Conservation (phyloP, 2,113 vertebrate genomes). For the Channa argus region DNA sequence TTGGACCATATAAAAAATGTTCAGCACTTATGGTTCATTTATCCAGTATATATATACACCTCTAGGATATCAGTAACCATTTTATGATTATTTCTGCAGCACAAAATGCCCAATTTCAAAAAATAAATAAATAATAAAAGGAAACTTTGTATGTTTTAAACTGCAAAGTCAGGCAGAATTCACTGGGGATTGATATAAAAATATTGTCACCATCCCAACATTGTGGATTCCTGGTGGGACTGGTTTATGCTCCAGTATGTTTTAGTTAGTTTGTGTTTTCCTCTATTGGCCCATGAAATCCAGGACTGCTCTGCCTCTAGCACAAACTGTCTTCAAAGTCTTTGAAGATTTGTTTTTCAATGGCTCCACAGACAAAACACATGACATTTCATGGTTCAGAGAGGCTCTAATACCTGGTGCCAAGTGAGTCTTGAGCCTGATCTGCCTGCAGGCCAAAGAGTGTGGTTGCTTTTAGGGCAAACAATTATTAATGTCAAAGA, state of each 20-base stretch:
- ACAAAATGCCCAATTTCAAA: no score
- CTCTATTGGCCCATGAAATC: neutral
- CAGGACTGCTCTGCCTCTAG: neutral
- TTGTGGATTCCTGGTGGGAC: no score
- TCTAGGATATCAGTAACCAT: no score
- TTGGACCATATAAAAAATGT: neutral
- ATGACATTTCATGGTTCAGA: slow-evolving; percentile 57
- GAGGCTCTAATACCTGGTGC: slow-evolving; percentile 49
- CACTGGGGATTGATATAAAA: no score
- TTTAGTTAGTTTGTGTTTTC: neutral
- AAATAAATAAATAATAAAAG: no score
- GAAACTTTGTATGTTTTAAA: no score
- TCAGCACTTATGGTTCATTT: neutral
- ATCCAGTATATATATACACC: neutral
- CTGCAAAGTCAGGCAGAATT: no score
- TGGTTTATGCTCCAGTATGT: no score
- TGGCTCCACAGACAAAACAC: slow-evolving; percentile 59
- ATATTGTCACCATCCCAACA: no score
- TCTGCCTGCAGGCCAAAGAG: slow-evolving; percentile 39
- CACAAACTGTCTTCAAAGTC: slow-evolving; percentile 15
- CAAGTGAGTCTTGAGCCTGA: slow-evolving; percentile 56
- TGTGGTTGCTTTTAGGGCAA: slow-evolving; percentile 15
- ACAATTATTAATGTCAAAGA: slow-evolving; percentile 21
- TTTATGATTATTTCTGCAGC: no score
- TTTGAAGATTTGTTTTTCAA: slow-evolving; percentile 57